phyloP scores from a whole-genome alignment of 2,888 invertebrate species.

The Apomyelois bistriatella region DNA sequence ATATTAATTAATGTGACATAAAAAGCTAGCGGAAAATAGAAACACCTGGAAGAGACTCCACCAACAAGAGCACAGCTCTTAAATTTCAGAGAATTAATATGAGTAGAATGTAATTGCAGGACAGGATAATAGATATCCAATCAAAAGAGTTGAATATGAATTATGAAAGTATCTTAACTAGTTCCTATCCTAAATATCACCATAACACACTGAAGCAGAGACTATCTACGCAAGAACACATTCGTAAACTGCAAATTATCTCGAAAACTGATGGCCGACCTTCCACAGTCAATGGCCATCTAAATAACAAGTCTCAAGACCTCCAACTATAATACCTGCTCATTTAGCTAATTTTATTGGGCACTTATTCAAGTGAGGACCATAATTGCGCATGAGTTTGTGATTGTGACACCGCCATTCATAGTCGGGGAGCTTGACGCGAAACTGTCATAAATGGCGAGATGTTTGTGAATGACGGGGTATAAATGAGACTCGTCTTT shows the following conservation, averaged over 20 bases:
- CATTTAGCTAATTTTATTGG: slow-evolving; percentile 10
- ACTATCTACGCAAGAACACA: no score
- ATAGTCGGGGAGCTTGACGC: slow-evolving; percentile 8
- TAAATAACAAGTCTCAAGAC: background rate
- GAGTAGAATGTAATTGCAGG: no score
- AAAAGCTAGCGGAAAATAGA: no score
- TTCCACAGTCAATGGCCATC: background rate
- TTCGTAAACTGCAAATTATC: background rate
- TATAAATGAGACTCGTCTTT: background rate
- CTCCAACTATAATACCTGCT: background rate
- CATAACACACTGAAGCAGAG: no score
- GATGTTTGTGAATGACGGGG: background rate
- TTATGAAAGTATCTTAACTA: no score
- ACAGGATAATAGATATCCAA: no score
- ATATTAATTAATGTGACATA: no score
- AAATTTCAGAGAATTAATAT: no score
- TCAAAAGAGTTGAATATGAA: no score
- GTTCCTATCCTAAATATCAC: no score
- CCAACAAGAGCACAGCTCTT: no score
- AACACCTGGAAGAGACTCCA: no score
- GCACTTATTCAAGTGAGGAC: background rate
- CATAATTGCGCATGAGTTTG: slow-evolving; percentile 5
- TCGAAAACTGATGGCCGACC: background rate
- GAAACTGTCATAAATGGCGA: background rate
- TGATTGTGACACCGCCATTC: slow-evolving; percentile 9